A percentile compares a stretch with the other conserved stretches of the same genome.
Evolutionary conservation across 2,113 vertebrate genomes (phyloP).

Genomic region (Coturnix japonica): DNA sequence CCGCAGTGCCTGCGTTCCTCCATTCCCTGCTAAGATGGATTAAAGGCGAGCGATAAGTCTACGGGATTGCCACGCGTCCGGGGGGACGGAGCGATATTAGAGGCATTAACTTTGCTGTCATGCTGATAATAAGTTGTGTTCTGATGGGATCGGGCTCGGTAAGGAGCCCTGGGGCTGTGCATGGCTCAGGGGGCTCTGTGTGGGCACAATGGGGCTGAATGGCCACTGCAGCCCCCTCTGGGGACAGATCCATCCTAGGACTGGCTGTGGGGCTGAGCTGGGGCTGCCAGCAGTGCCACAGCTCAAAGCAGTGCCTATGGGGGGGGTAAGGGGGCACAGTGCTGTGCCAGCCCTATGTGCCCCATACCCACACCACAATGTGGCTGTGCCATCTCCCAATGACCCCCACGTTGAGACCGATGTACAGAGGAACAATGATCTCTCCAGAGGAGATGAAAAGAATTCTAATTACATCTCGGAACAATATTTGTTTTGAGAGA

Average conservation of each 20-base stretch:
- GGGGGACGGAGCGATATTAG: conserved; percentile 46
- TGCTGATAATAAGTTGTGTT: conserved; percentile 6
- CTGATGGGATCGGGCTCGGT: not conserved
- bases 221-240: not conserved
- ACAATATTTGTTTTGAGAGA: conserved; percentile 70
- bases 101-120: conserved; percentile 59
- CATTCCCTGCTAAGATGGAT: conserved; percentile 30
- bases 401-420: not conserved
- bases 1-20: not conserved
- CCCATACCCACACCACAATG: too few species aligned
- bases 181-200: not conserved
- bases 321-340: too few species aligned
- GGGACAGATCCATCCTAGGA: not conserved
- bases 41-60: conserved; percentile 42
- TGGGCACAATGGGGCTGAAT: not conserved
- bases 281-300: too few species aligned
- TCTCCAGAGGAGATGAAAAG: conserved; percentile 67
- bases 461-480: conserved; percentile 68
- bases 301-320: too few species aligned
- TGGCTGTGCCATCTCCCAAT: not conserved
- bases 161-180: fast-evolving
- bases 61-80: conserved; percentile 29
- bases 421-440: not conserved
- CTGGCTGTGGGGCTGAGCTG: too few species aligned
- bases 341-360: too few species aligned